Base-by-base conservation (phyloP, 2,797 vertebrate species). In the Gallinago stenura region DNA sequence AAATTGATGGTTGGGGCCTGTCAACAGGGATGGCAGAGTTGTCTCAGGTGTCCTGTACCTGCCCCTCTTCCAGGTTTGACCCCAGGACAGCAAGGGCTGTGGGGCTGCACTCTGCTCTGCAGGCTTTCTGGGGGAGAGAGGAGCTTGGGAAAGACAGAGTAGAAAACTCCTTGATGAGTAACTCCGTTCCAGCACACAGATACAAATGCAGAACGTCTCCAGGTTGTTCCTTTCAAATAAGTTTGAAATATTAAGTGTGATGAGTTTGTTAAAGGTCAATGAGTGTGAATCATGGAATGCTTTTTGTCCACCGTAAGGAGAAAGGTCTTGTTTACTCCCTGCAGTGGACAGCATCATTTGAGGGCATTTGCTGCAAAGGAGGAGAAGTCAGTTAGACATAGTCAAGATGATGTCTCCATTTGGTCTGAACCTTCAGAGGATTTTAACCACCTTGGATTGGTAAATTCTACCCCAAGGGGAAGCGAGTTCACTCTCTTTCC, bases 1-100 rank as follows among this genome's bases (percentile, higher is more conserved):
- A 2, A 3, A 3, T 2, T 19, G n/a, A 33, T 5, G 3, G 10
- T 3, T 26, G 66, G n/a, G 37, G 10, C 35, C 51, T 13, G 5
- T n/a, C 72, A 25, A 1, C 2, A 4, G 17, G 28, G 80, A 3
- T 3, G 45, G 41, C 33, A 13, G 22, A 25, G 10, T 10, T 31
- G 46, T 54, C 48, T 22, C 31, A 20, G 37, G 28, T 72, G 10
- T 14, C 69, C 58, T 46, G 20, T 37, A 21, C n/a, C 64, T 51
- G 61, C 30, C 61, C 60, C 37, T 28, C 21, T 41, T 53, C 70
- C 30, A 12, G 13, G 16, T 50, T 64, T 76, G 77, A 48, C 12
- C 68, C 35, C 43, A 15, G 82, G 82, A 30, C 58, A 51, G 35
- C 24, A 14, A 53, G 82, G 65, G 46, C 78, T 51, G 28, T 51